Base-by-base conservation (phyloP, 2,888 invertebrate genomes). In the Nipponacmea schrenckii region DNA sequence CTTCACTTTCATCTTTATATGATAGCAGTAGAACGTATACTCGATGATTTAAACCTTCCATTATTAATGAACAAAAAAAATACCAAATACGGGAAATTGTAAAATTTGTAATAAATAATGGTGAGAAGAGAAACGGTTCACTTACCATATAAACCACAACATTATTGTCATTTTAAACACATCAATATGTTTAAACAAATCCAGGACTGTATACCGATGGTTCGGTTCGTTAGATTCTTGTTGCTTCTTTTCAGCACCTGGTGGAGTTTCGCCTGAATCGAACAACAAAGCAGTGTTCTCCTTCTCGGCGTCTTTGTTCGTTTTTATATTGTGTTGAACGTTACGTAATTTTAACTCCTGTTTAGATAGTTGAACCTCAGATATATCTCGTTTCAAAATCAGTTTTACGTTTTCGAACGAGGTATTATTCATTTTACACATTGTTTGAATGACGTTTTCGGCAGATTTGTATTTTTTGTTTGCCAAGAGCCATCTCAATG, bases 401-500 rank as follows among this genome's bases (percentile, higher is more conserved):
- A 70, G 20, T 14, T 69, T 69, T 4, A 77, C 71, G 27, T 75
- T 76, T 31, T 74, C 71, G 63, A 75, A 80, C 39, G 77, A 62
- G 48, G 76, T 77, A 50, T 80, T 80, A 69, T 82, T 82, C 17
- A 69, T 24, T 64, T 68, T 77, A 45, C 79, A 79, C 1, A 79
- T 79, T 67, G 79, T 80, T n/a, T 71, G 50, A 5, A 83, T 72
- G 0, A 82, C 64, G 48, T 62, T 71, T 64, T 80, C 79, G 4
- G 81, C 83, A 48, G 78, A 73, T 3, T 80, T 74, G 3, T 67
- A 71, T 64, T 72, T 80, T 5, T 79, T 79, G 67, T 83, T 82
- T 4, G 83, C 82, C 7, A 79, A 74, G 26, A 85, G 71, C 85
- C 85, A 86, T 24, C 81, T 70, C 7, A 84, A 64, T 0, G 86